These are phyloP conservation scores for Microctonus hyperodae DNA, from an alignment of 2,888 invertebrate species.

Conservation along the genomic window DNA sequence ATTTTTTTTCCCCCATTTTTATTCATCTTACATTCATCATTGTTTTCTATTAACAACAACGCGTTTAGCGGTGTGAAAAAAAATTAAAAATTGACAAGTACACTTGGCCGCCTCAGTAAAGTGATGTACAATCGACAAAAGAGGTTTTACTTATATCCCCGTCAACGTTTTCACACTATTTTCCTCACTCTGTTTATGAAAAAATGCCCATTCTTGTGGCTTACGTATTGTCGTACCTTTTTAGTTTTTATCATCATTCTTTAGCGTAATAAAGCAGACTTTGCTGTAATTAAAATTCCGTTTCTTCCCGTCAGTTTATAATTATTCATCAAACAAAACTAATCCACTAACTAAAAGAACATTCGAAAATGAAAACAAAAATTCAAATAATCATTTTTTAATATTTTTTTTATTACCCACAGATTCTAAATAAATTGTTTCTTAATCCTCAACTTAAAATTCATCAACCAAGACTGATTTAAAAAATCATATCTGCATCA, in stretches of 20 bases:
- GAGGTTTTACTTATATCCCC: neutral
- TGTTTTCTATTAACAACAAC: neutral
- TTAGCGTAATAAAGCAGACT: neutral
- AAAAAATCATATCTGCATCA: too few species aligned
- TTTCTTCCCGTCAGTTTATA: neutral
- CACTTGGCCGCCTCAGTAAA: constrained; percentile 10
- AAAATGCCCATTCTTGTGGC: neutral
- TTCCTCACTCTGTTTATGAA: neutral
- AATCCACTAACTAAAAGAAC: too few species aligned
- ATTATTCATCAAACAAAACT: too few species aligned
- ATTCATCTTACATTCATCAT: neutral
- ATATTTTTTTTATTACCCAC: neutral
- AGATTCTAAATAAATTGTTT: too few species aligned
- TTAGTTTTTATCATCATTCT: neutral
- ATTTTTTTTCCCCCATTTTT: neutral
- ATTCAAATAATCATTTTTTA: too few species aligned
- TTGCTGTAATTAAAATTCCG: neutral
- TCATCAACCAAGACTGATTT: neutral
- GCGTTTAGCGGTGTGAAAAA: constrained; percentile 7
- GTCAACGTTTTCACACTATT: neutral
- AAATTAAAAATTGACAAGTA: constrained; percentile 14
- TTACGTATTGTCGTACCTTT: neutral
- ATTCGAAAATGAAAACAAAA: too few species aligned
- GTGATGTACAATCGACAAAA: constrained; percentile 4
- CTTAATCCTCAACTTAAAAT: too few species aligned